phyloP scores from a whole-genome alignment of 2,888 invertebrate genomes.

The Baccha elongata region DNA sequence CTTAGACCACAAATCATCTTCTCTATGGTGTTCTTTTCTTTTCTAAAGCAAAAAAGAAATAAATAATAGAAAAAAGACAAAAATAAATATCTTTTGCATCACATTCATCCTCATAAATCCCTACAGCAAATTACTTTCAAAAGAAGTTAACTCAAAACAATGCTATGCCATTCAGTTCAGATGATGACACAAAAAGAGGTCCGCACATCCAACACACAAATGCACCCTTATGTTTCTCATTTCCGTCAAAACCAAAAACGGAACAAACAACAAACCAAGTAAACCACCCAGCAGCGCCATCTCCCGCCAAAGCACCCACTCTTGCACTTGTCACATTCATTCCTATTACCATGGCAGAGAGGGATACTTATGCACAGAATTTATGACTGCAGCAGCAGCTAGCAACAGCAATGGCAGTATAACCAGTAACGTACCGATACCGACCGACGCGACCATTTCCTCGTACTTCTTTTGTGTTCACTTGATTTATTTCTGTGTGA shows the following conservation, averaged over 20 bases:
- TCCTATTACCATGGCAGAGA: conserved; percentile 66
- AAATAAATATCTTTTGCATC: conserved; percentile 58
- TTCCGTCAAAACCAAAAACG: conserved; percentile 66
- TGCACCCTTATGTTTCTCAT: conserved; percentile 68
- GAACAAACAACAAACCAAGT: conserved; percentile 54
- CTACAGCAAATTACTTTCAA: conserved; percentile 69
- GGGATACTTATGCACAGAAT: conserved; percentile 72
- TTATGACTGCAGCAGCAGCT: conserved; percentile 69
- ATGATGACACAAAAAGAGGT: conserved; percentile 51
- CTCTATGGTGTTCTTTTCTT: conserved; percentile 12
- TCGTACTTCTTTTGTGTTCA: conserved; percentile 38
- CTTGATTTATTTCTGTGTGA: conserved; percentile 72
- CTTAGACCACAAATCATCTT: conserved; percentile 21
- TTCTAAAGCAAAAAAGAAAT: neutral
- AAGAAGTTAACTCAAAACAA: conserved; percentile 71
- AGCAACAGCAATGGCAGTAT: neutral
- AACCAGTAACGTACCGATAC: neutral
- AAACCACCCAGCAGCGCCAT: neutral
- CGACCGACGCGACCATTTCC: conserved; percentile 14
- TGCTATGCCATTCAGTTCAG: conserved; percentile 53
- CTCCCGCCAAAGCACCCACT: neutral
- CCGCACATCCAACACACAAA: conserved; percentile 42
- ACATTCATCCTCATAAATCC: conserved; percentile 70
- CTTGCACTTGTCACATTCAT: conserved; percentile 67
- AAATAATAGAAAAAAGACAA: conserved; percentile 18